Evolutionary conservation across 2,797 vertebrate species (phyloP), one percentile per base, ranked within the genome.

Genomic region (Mormyrus hasselquistii): DNA sequence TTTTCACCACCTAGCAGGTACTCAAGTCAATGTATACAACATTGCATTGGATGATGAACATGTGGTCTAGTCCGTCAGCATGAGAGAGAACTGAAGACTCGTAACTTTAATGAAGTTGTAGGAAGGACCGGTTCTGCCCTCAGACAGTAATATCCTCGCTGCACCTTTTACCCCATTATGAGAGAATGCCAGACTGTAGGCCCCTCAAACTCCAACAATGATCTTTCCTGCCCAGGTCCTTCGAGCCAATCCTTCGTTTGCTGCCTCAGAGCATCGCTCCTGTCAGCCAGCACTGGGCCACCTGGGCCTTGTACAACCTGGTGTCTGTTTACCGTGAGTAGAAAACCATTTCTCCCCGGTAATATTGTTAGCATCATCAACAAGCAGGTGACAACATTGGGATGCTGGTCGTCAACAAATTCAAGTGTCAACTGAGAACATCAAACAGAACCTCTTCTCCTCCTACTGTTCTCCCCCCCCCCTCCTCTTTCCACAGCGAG

Each of bases 281-380:
- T 0, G 98, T 99, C 92, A 99, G 98, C 92, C 98, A 99, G 94
- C 99, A 99, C 93, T 99, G 99, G 99, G 99, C 99, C 55, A 99
- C 98, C 0, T 99, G 99, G 99, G 99, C 99, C 0, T 96, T 99
- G 41, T 99, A 94, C 93, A 99, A 99, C 95, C 96, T 99, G 55
- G 97, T 99, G 87, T 99, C 99, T 12, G 99, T 99, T 92, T 99
- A 99, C 94, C 96, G 98, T 99, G 95, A 99, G 98, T 98, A 93
- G 92, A 50, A n/a, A 5, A 16, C 47, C 22, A 38, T 7, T 25
- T 41, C 16, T 44, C n/a, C 7, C 9, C 12, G 25, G 9, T 2
- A 79, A n/a, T 41, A 19, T 41, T 7, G 14, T 44, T 16, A 9
- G 34, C 34, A 2, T 22, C 34, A 38, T 22, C 19, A 2, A 50